Evolutionary conservation across 2,888 invertebrate species (phyloP), one percentile per base, ranked within the genome.

Genomic region (Agonum fuliginosum): DNA sequence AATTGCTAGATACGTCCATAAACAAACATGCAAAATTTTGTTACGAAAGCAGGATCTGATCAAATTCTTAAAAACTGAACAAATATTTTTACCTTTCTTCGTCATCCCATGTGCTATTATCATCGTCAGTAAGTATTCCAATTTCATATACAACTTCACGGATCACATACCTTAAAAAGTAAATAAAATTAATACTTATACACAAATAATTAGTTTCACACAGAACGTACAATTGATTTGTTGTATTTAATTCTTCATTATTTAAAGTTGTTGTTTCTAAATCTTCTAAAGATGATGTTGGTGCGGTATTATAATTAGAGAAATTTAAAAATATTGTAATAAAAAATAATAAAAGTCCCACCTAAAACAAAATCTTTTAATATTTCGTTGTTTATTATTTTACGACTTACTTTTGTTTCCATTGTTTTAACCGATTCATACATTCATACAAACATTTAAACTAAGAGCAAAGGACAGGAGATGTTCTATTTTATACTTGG

Each of bases 101-200:
- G 41, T 82, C 81, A 46, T 87, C 88, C 78, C 86, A 87, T 1
- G 86, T 86, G 14, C 83, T 82, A 70, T 86, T 86, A 30, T 83
- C 83, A 0, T 87, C 87, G 78, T 91, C 89, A 2, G 91, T 90
- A 27, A 91, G 84, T 80, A 91, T 89, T 75, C 91, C 91, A 80
- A 91, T 88, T 86, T 91, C 91, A 80, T 91, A 91, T 37, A 90
- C 89, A 3, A 90, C 86, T 0, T 90, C 89, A 81, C 88, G 89
- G 75, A 91, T 88, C 10, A 91, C 88, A 79, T 90, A 90, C 79
- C 90, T 91, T 78, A 4, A 82, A 82, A 71, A 74, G 78, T 6
- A 62, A 17, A 17, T 30, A 27, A 14, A n/a, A 54, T 54, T 54
- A n/a, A 8, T n/a, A 30, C 30, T 22, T 20, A 51, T n/a, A 48